A percentile compares a stretch with the other conserved stretches of the same genome.
Conservation (phyloP, 2,113 vertebrate genomes). For the Gymnorhina tibicen region DNA sequence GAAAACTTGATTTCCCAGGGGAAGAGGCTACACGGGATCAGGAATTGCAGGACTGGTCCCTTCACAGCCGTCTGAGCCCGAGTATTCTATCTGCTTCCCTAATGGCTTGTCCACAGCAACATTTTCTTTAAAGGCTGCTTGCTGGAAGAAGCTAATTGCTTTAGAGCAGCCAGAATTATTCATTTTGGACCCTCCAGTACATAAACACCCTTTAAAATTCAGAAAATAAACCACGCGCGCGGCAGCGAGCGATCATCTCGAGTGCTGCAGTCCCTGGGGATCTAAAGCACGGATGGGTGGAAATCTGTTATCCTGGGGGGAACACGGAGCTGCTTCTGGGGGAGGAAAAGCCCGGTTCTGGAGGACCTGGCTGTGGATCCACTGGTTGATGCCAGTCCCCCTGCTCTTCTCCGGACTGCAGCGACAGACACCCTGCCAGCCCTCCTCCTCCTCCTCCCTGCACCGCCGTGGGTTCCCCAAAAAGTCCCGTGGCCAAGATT, state of each 20-base stretch:
- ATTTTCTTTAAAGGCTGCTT: not conserved
- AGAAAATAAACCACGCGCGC: not conserved
- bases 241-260: not conserved
- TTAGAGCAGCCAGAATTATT: not conserved
- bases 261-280: not conserved
- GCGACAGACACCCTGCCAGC: not conserved
- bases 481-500: not conserved
- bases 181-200: not conserved
- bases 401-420: not conserved
- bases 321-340: not conserved
- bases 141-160: not conserved
- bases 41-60: not conserved
- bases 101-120: not conserved
- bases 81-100: not conserved
- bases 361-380: not conserved
- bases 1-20: not conserved
- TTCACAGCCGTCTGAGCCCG: not conserved
- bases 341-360: not conserved
- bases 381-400: not conserved
- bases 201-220: not conserved
- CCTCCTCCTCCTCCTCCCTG: not conserved
- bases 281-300: not conserved
- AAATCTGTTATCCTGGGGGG: not conserved
- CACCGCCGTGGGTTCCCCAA: not conserved
- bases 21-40: rapidly evolving